Evolutionary conservation across 2,113 vertebrate species (phyloP).

Genomic region (Paradisaea rubra): DNA sequence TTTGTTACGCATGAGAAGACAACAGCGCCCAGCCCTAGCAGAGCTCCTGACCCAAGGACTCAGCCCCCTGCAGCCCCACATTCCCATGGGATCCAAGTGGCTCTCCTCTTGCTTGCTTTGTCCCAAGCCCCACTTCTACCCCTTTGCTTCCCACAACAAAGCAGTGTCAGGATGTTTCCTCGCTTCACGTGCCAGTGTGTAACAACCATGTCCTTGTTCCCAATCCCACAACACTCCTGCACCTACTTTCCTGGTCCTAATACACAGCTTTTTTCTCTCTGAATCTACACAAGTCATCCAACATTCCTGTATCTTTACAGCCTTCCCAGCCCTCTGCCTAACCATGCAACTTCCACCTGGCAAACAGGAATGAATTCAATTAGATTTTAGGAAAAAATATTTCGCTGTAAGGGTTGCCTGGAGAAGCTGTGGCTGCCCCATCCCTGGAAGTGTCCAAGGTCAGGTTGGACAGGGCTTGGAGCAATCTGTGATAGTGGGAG

Average conservation of each 20-base stretch:
- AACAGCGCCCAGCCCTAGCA: neutral
- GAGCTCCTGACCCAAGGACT: neutral
- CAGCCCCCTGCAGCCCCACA: neutral
- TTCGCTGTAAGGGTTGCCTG: neutral
- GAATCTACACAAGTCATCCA: neutral
- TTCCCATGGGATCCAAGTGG: neutral
- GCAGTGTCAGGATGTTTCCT: neutral
- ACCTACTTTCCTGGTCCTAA: neutral
- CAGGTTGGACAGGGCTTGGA: neutral
- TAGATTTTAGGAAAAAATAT: neutral
- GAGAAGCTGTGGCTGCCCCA: neutral
- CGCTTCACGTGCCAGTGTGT: neutral
- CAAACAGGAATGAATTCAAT: neutral
- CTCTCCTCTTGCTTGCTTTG: neutral
- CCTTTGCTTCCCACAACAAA: neutral
- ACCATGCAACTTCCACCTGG: neutral
- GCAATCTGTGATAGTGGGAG: neutral
- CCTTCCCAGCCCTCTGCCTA: neutral
- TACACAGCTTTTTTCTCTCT: neutral
- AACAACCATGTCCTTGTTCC: neutral
- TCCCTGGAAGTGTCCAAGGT: neutral
- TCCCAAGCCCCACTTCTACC: neutral
- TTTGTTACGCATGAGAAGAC: neutral
- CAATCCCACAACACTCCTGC: neutral
- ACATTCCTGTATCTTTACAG: neutral